Percentiles rank a stretch among this genome's conserved stretches.
These are phyloP conservation scores for Lutjanus argentimaculatus DNA, from an alignment of 2,797 vertebrate genomes.

Conservation along the genomic window DNA sequence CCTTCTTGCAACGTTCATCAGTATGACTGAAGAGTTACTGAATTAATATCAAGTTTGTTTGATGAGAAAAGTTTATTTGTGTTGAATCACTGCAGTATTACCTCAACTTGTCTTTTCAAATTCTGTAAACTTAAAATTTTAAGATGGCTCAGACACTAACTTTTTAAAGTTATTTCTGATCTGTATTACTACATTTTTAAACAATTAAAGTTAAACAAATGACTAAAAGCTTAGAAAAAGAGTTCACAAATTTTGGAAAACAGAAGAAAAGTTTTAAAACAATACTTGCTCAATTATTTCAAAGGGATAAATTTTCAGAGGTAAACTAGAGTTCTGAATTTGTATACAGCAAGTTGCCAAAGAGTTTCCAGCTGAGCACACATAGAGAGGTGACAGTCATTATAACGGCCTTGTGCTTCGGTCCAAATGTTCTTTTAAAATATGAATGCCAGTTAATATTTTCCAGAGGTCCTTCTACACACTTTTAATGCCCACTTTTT, in stretches of 20 bases:
- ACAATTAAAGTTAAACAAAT: neutral
- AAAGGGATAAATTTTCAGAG: slow-evolving; percentile 35
- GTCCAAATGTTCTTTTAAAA: slow-evolving; percentile 79
- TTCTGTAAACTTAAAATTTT: no score
- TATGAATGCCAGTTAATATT: slow-evolving; percentile 85
- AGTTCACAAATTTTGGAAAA: neutral
- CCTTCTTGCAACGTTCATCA: no score
- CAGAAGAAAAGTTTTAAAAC: slow-evolving; percentile 3
- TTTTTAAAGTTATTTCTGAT: no score
- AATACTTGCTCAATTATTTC: slow-evolving; percentile 22
- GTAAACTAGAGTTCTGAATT: slow-evolving; percentile 44
- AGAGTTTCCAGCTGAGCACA: slow-evolving; percentile 74
- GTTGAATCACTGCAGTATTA: no score
- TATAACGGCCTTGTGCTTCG: slow-evolving; percentile 71
- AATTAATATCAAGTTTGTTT: no score
- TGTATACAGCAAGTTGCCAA: slow-evolving; percentile 57
- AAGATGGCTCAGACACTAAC: no score
- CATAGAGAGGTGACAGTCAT: slow-evolving; percentile 75
- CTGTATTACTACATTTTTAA: neutral
- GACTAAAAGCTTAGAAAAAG: neutral
- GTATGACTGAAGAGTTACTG: no score
- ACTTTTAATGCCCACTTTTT: slow-evolving; percentile 81
- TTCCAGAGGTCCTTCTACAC: slow-evolving; percentile 85
- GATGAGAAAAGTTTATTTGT: no score
- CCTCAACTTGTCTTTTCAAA: no score